Base-by-base conservation (phyloP, 1,140 invertebrate genomes). In the Nebria ingens region DNA sequence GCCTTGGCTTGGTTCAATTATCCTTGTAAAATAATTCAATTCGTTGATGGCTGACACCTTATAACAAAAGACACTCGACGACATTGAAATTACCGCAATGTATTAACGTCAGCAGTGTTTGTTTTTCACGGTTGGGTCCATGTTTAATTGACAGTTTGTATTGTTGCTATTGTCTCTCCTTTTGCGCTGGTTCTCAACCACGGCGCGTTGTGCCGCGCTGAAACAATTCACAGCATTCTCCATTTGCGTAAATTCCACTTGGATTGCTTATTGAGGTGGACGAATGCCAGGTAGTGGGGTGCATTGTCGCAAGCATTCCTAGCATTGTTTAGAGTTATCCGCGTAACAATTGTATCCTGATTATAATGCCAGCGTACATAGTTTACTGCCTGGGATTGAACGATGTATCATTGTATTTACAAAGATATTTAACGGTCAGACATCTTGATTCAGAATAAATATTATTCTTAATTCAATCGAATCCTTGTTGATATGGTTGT, bases 311-410 rank as follows among this genome's bases (percentile, higher is more conserved):
- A 12, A 17, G 40, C 40, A 45, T 45, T 45, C 40, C 40, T 9
- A 4, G 17, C 40, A 17, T 45, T 45, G 40, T 45, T 45, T 45
- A 9, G 6, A 45, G 40, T 45, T 45, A 45, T 17, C 40, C 6
- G n/a, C 17, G 40, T 45, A 12, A 45, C 40, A 17, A 3, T 45
- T 45, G 6, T 12, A 45, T 17, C n/a, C n/a, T 17, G 40, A 45
- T 45, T 45, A 45, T 45, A 45, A 45, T 45, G 40, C 40, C 17
- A n/a, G 9, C 40, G 17, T 4, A 45, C 17, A 45, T 45, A 45
- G 40, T 45, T 45, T 17, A 45, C 17, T 45, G 40, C 17, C 15
- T n/a, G n/a, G n/a, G n/a, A n/a, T n/a, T n/a, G n/a, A n/a, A n/a
- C n/a, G n/a, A n/a, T n/a, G n/a, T n/a, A n/a, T n/a, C n/a, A n/a